phyloP scores from a whole-genome alignment of 2,113 vertebrate genomes.

The Electrona antarctica region DNA sequence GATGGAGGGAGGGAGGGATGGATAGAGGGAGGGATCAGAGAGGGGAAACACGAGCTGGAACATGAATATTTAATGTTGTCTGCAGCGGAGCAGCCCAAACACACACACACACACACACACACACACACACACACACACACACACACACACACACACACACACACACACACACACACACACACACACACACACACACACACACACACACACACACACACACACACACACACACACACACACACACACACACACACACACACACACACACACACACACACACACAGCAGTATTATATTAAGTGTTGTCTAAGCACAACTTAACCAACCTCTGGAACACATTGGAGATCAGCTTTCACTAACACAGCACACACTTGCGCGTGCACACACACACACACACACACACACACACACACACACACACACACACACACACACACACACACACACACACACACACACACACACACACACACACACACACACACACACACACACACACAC shows the following conservation, averaged over 20 bases:
- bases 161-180: slow-evolving; percentile 7
- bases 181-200: neutral
- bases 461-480: slow-evolving; percentile 4
- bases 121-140: neutral
- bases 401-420: slow-evolving; percentile 52
- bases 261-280: neutral
- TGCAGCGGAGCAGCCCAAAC: slow-evolving; percentile 70
- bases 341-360: slow-evolving; percentile 40
- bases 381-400: slow-evolving; percentile 1
- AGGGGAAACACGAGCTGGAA: slow-evolving; percentile 66
- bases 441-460: neutral
- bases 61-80: slow-evolving; percentile 83
- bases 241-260: neutral
- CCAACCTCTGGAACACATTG: slow-evolving; percentile 23
- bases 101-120: slow-evolving; percentile 14
- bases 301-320: slow-evolving; percentile 55
- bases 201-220: neutral
- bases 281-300: slow-evolving; percentile 55
- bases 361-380: neutral
- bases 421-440: slow-evolving; percentile 15
- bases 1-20: slow-evolving; percentile 30
- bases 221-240: neutral
- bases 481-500: neutral
- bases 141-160: slow-evolving; percentile 9
- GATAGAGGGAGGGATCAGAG: slow-evolving; percentile 46